Evolutionary conservation across 2,888 invertebrate genomes (phyloP), one percentile per base, ranked within the genome.

Genomic region (Nysson spinosus): DNA sequence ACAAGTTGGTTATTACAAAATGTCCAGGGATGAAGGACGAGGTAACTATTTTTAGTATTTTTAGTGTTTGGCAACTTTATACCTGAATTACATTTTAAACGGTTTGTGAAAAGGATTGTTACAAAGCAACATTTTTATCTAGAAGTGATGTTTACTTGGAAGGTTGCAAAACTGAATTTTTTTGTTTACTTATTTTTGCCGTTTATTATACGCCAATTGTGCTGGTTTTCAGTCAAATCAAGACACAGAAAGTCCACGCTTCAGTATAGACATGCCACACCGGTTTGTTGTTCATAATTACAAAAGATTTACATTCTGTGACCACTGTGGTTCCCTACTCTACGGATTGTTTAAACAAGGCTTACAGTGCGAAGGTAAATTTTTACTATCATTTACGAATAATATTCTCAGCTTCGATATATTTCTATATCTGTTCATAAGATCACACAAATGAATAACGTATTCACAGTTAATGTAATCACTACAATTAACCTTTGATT

Each of bases 181-280:
- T 35, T 6, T n/a, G n/a, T n/a, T 14, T 24, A 2, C 34, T 34
- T 63, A 34, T 50, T 58, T 47, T 5, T 47, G 14, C 26, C 44
- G 12, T 51, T 47, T 52, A 44, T 49, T 7, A 40, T 35, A 39
- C 12, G 24, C 14, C n/a, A 43, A 43, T 50, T 20, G 28, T 44
- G 70, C 69, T 69, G 62, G 66, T 63, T 83, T 85, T 70, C 84
- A 90, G 88, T 85, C 89, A 37, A 89, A 87, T 82, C 90, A 91
- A 83, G 89, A 89, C 72, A 91, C 91, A 69, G 91, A 91, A 85
- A 93, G 93, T 40, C 92, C 93, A 88, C 92, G 99, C 72, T 99
- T 99, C 91, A 98, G 95, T 89, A 98, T 99, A 83, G 99, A 99
- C 90, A 93, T 99, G 84, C 99, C 99, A 77, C 99, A 99, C 89